Percentiles rank a stretch among this genome's conserved stretches.
phyloP scores from a whole-genome alignment of 2,113 vertebrate genomes.

The Xenotilapia caudafasciata region DNA sequence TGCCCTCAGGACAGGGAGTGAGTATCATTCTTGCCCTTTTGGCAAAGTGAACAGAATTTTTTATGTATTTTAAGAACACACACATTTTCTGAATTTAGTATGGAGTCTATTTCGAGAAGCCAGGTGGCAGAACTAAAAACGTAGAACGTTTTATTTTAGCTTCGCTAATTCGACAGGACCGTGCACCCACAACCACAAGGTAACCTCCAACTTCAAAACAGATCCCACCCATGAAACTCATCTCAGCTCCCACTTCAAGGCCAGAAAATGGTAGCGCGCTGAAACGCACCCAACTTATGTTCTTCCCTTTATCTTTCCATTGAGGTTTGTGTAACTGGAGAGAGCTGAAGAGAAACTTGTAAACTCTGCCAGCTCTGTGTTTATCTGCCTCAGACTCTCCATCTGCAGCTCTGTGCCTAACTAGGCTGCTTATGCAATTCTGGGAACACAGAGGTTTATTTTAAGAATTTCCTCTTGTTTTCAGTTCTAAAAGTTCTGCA shows the following conservation, averaged over 20 bases:
- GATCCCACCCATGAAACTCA: neutral
- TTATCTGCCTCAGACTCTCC: neutral
- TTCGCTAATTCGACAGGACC: neutral
- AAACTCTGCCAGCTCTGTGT: slow-evolving; percentile 3
- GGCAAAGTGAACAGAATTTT: neutral
- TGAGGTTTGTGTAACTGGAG: neutral
- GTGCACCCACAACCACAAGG: neutral
- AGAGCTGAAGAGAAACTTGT: neutral
- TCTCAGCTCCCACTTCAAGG: slow-evolving; percentile 3
- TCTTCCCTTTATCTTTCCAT: neutral
- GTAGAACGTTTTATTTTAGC: neutral
- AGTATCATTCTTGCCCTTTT: neutral
- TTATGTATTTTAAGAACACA: slow-evolving; percentile 2
- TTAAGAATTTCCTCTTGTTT: slow-evolving; percentile 28
- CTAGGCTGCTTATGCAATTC: slow-evolving; percentile 23
- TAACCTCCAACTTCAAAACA: neutral
- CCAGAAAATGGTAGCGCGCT: neutral
- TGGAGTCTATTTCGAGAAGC: neutral
- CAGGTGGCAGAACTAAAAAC: neutral
- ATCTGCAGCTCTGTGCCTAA: neutral
- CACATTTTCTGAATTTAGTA: neutral
- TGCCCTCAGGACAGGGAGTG: neutral
- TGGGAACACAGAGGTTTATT: slow-evolving; percentile 33
- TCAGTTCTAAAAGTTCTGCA: neutral
- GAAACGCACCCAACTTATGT: neutral